Conservation (phyloP, 2,797 vertebrate genomes). For the Acanthurus leucopareius region DNA sequence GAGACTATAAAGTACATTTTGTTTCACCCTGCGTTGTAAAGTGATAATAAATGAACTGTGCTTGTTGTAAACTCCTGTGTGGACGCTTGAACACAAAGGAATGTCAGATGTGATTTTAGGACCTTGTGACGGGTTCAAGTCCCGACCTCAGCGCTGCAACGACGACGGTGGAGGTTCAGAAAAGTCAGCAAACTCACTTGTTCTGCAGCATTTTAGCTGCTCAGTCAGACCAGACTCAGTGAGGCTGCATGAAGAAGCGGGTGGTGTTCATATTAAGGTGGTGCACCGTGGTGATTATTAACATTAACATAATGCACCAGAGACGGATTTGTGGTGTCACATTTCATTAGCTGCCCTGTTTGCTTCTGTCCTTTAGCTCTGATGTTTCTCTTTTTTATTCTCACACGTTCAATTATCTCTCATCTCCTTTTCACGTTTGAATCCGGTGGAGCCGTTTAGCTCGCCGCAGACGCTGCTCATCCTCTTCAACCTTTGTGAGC, state of each 20-base stretch:
- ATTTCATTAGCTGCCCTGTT: slow-evolving; percentile 32
- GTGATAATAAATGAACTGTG: too few species aligned
- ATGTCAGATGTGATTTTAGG: too few species aligned
- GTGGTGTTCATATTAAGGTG: neutral
- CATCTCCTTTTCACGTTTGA: slow-evolving; percentile 28
- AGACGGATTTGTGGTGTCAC: slow-evolving; percentile 25
- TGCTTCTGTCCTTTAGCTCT: slow-evolving; percentile 4
- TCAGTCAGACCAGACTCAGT: neutral
- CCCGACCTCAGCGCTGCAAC: too few species aligned
- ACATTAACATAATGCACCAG: neutral
- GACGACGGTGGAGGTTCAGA: too few species aligned
- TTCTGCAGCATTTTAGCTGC: neutral
- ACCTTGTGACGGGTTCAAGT: too few species aligned
- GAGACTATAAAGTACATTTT: too few species aligned
- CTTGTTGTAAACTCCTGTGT: too few species aligned
- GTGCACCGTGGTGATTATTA: neutral
- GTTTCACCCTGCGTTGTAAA: too few species aligned
- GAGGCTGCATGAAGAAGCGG: neutral
- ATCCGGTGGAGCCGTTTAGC: slow-evolving; percentile 21
- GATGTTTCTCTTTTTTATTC: neutral
- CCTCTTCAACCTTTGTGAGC: slow-evolving; percentile 31
- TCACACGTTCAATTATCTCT: slow-evolving; percentile 29
- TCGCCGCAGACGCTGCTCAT: slow-evolving; percentile 3
- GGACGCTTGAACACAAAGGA: too few species aligned
- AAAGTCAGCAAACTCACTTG: too few species aligned